Conservation (phyloP, 2,797 vertebrate genomes). For the Triplophysa yarkandensis region DNA sequence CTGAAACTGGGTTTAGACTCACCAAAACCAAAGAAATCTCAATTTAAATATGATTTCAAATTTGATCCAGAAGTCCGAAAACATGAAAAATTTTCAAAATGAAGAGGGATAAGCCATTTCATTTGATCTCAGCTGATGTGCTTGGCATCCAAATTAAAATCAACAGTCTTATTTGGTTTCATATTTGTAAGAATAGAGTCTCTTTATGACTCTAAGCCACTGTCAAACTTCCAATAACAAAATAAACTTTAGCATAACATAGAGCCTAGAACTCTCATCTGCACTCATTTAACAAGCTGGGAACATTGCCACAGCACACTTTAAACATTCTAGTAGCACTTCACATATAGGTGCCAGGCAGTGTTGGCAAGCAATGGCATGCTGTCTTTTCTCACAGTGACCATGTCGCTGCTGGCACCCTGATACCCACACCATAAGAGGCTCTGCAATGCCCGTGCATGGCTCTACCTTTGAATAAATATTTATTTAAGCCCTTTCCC, state of each 20-base stretch:
- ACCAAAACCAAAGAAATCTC: neutral
- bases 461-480: slow-evolving; percentile 52
- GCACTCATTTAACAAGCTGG: slow-evolving; percentile 41
- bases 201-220: slow-evolving; percentile 41
- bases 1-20: neutral
- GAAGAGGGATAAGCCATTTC: no score
- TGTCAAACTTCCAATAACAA: slow-evolving; percentile 50
- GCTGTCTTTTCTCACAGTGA: slow-evolving; percentile 56
- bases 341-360: slow-evolving; percentile 38
- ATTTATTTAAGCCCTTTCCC: slow-evolving; percentile 57
- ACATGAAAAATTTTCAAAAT: neutral
- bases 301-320: slow-evolving; percentile 47
- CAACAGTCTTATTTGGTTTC: no score
- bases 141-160: no score
- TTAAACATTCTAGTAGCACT: slow-evolving; percentile 42
- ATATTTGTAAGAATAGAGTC: neutral
- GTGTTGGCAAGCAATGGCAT: slow-evolving; percentile 42
- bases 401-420: slow-evolving; percentile 50
- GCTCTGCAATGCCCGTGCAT: slow-evolving; percentile 45
- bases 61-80: no score
- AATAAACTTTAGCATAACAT: slow-evolving; percentile 50
- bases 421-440: slow-evolving; percentile 60
- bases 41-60: neutral
- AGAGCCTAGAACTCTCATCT: slow-evolving; percentile 25
- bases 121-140: no score